Percentiles rank a stretch among this genome's conserved stretches.
Conservation (phyloP, 2,888 invertebrate species). For the Euphydryas editha region DNA sequence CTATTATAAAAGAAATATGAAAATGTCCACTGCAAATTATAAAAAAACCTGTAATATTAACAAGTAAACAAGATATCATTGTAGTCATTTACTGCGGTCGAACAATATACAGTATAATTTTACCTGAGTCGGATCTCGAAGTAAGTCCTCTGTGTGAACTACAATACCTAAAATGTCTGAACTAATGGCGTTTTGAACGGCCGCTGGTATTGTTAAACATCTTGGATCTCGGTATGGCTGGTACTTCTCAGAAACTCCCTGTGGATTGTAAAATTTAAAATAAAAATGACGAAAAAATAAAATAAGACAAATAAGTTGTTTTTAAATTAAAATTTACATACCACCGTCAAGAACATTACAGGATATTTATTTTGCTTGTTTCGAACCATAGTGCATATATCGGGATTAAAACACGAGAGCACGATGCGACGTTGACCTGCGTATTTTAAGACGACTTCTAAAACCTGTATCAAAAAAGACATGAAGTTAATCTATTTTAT, state of each 20-base stretch:
- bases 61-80: too few relatives aligned
- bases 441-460: constrained; percentile 92
- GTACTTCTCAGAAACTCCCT: constrained; percentile 78
- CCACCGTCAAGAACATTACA: constrained; percentile 95
- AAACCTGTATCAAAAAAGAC: constrained; percentile 73
- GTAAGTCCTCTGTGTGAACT: constrained; percentile 95
- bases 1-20: too few relatives aligned
- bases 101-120: too few relatives aligned
- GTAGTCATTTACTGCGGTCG: too few relatives aligned
- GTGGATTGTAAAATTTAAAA: neutral
- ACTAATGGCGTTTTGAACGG: constrained; percentile 91
- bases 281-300: neutral
- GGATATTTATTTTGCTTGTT: constrained; percentile 98
- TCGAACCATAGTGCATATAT: constrained; percentile 96
- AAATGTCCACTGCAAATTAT: too few relatives aligned
- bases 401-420: constrained; percentile 98
- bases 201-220: constrained; percentile 91
- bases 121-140: constrained; percentile 92
- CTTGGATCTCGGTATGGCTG: constrained; percentile 93
- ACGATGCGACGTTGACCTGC: constrained; percentile 93
- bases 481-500: neutral
- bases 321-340: constrained; percentile 53
- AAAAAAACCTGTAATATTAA: too few relatives aligned
- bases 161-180: constrained; percentile 94
- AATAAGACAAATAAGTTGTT: constrained; percentile 33